Percentiles rank a stretch among this genome's conserved stretches.
These are phyloP conservation scores for Calameuta idolon DNA, from an alignment of 2,888 invertebrate genomes.

Conservation along the genomic window DNA sequence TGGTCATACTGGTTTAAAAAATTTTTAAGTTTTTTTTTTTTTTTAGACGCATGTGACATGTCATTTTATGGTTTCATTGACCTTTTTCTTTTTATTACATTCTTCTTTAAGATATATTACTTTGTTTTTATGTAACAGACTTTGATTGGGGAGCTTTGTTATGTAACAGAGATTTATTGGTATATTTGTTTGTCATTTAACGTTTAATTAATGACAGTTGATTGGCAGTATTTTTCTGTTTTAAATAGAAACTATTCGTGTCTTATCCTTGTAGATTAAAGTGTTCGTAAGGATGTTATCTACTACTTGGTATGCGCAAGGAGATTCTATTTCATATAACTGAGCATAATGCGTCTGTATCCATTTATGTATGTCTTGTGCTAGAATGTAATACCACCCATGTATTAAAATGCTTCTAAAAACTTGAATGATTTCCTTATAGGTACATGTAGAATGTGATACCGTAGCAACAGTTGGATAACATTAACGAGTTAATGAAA, in stretches of 20 bases:
- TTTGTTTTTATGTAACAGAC: neutral
- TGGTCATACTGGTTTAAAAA: neutral
- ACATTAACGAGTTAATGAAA: neutral
- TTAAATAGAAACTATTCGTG: neutral
- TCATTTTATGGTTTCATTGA: neutral
- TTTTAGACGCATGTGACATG: neutral
- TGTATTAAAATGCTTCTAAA: neutral
- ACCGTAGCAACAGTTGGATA: neutral
- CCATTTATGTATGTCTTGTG: neutral
- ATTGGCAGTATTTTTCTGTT: neutral
- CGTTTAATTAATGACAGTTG: neutral
- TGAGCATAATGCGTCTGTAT: neutral
- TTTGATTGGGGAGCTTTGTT: neutral
- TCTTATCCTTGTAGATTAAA: neutral
- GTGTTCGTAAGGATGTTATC: neutral
- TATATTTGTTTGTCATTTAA: neutral
- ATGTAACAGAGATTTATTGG: neutral
- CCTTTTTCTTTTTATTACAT: neutral
- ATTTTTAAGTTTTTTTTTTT: neutral
- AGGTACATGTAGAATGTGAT: neutral
- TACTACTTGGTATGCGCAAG: neutral
- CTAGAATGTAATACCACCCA: neutral
- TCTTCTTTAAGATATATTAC: neutral
- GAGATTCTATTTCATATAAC: neutral
- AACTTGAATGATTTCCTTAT: neutral